Base-by-base conservation (phyloP, 92 coral and sea anemone genomes). In the Bergia sp. region DNA sequence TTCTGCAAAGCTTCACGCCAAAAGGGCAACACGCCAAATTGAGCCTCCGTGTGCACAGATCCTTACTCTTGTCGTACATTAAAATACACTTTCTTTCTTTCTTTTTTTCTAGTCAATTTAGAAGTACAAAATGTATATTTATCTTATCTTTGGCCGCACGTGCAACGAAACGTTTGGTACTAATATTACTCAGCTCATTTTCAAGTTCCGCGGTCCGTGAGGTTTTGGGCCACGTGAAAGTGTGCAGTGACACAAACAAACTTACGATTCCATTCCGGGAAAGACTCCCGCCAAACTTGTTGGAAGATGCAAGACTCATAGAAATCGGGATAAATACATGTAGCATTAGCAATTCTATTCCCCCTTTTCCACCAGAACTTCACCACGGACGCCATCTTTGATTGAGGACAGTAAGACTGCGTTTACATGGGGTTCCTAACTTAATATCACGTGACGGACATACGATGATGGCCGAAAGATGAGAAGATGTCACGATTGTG, bases 311-410 rank as follows among this genome's bases (percentile, higher is more conserved):
- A 84, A 4, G 87, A 84, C 20, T 84, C 64, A 55, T 67, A 84
- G 44, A 45, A 84, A 4, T 84, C 67, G 40, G 87, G 87, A 43
- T 71, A 15, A 36, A 8, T 0, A 29, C 29, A 29, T 29, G 29
- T 29, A 42, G 29, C 7, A 1, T 29, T 1, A 36, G 3, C 3
- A 6, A 0, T 3, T 0, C 41, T 65, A 0, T 77, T 9, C 43
- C 50, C 45, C 47, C 23, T 84, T 20, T 47, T 23, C 79, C 79
- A 36, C 87, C 87, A 84, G 43, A 71, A 84, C 41, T 84, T 71
- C 45, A 72, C 87, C 9, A 84, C 79, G 11, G 77, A 72, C 87
- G 87, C 87, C 87, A 84, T 84, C 87, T 84, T 84, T 69, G 21
- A 45, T 7, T 64, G 43, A 84, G 79, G 78, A 29, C 87, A 69